These are phyloP conservation scores for Glaucidium brasilianum DNA, from an alignment of 2,113 vertebrate genomes.

Conservation along the genomic window DNA sequence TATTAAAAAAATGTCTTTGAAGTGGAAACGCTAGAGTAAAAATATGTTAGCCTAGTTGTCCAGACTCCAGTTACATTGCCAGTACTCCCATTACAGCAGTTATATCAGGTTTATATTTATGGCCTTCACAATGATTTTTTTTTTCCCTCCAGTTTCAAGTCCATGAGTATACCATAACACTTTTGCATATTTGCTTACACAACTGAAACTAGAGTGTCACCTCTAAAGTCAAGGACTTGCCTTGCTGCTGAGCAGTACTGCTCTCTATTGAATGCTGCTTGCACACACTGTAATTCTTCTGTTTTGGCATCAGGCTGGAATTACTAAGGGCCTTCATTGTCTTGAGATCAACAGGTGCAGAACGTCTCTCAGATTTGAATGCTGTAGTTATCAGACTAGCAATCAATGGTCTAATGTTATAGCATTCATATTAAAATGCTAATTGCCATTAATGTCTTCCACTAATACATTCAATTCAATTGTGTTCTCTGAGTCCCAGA, in stretches of 20 bases:
- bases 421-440: slow-evolving; percentile 24
- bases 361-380: background rate
- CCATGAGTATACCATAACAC: background rate
- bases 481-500: background rate
- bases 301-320: background rate
- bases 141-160: background rate
- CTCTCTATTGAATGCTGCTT: background rate
- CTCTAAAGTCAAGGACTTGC: background rate
- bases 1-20: background rate
- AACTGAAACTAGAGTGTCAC: background rate
- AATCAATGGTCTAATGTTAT: slow-evolving; percentile 17
- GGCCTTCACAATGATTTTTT: background rate
- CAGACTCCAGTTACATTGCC: background rate
- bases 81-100: background rate
- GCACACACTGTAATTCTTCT: background rate
- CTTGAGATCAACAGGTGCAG: background rate
- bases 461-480: background rate
- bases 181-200: background rate
- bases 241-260: background rate
- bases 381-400: background rate
- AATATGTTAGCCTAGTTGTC: background rate
- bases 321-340: background rate
- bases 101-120: background rate
- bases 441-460: background rate
- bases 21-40: background rate